These are phyloP conservation scores for Caenorhabditis inopinata DNA, from an alignment of 1,140 invertebrate genomes.

Conservation along the genomic window DNA sequence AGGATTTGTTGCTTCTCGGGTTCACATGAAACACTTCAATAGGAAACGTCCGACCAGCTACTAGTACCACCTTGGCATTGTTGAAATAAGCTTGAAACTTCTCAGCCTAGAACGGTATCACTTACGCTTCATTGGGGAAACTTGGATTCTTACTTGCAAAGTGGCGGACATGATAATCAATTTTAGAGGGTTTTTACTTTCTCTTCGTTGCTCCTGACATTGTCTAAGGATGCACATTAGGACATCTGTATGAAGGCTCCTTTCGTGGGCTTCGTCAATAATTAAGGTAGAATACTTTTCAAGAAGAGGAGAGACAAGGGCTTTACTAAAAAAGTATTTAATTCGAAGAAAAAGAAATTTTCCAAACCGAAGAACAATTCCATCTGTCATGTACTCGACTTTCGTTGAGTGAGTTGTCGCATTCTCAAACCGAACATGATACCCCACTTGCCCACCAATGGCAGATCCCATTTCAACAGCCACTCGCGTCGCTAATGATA, in stretches of 20 bases:
- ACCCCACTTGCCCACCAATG: slow-evolving; percentile 80
- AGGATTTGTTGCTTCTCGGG: slow-evolving; percentile 36
- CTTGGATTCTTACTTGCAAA: slow-evolving; percentile 82
- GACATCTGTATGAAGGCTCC: slow-evolving; percentile 91
- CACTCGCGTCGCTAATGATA: slow-evolving; percentile 83
- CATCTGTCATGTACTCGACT: slow-evolving; percentile 86
- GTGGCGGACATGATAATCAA: slow-evolving; percentile 89
- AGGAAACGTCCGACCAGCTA: slow-evolving; percentile 84
- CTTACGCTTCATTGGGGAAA: no score
- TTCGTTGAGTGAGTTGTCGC: slow-evolving; percentile 76
- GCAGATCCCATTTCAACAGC: slow-evolving; percentile 75
- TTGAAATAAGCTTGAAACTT: slow-evolving; percentile 77
- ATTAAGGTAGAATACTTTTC: slow-evolving; percentile 79
- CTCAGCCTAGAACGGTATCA: slow-evolving; percentile 27
- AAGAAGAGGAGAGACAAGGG: slow-evolving; percentile 57
- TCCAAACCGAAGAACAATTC: slow-evolving; percentile 78
- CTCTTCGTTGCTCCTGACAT: not conserved
- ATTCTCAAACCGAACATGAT: slow-evolving; percentile 89
- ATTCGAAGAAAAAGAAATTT: not conserved
- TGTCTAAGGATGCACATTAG: slow-evolving; percentile 67
- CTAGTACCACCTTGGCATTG: slow-evolving; percentile 79
- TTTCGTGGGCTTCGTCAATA: slow-evolving; percentile 94
- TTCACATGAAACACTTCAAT: slow-evolving; percentile 70
- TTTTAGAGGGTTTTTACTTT: slow-evolving; percentile 66
- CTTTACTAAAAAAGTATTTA: slow-evolving; percentile 51